Base-by-base conservation (phyloP, 2,797 vertebrate genomes). In the Anableps anableps region DNA sequence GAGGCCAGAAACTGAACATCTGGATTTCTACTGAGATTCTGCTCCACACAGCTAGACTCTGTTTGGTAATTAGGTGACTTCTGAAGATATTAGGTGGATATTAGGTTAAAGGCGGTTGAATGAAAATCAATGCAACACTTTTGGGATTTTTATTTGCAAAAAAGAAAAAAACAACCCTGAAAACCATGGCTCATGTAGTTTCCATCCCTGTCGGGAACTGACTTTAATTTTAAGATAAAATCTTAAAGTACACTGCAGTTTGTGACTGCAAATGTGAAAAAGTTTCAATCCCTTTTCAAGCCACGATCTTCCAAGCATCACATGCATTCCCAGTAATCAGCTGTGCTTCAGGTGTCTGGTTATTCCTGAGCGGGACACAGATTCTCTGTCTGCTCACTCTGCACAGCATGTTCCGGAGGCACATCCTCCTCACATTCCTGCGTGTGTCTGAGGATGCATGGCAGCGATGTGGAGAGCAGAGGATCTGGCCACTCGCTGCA, bases 381-480 rank as follows among this genome's bases (percentile, higher is more conserved):
- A 2, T 43, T 53, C 48, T 74, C 66, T 41, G 76, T 60, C 53
- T 64, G 50, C 78, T 77, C 64, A 53, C 58, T 79, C 81, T 74
- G 26, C 60, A 64, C 34, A 64, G 53, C 19, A 48, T 62, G 83
- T 66, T 66, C 84, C 82, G 76, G 72, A 84, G 80, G 1, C 48
- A 78, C 92, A 91, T 93, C 87, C 89, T 93, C 74, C 87, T 77
- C 88, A 91, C 92, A 94, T 94, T 94, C 94, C 88, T 89, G 79
- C 58, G 79, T 74, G 53, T 71, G 58, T 31, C 26, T 55, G 68
- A 53, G 80, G 68, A 79, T 71, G 79, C 62, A 23, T 72, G 79
- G 34, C 72, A 72, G 50, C 71, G 55, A 34, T 85, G 86, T 88
- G 87, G 85, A 51, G 76, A 87, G 58, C 76, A 88, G 77, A 85